Base-by-base conservation (phyloP, 30 jellyfish, hydroid and myxozoan genomes). In the Pseudorhiza aurosa region DNA sequence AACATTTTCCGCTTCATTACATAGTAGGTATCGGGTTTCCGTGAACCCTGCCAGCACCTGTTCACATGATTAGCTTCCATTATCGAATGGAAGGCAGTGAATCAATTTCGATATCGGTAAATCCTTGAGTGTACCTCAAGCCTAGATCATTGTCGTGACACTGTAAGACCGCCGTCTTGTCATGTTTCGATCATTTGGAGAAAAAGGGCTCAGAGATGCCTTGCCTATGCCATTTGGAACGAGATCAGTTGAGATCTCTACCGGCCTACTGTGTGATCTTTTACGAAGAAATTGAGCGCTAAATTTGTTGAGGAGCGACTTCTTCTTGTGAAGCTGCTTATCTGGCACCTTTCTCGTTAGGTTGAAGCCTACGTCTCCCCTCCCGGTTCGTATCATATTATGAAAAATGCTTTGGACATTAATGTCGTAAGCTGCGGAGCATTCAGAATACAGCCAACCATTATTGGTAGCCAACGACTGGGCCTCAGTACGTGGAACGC, bases 361-460 rank as follows among this genome's bases (percentile, higher is more conserved):
- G 10, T 27, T 17, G 0, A 58, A 39, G 40, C 26, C 58, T 26
- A 42, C 22, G 1, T 62, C 90, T 11, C 90, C 90, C 21, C 68
- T 63, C 22, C 36, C 70, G 11, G 77, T 8, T 18, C 96, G 58
- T n/a, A 73, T 32, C 24, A 75, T 50, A 27, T 64, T 62, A 19
- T 85, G 85, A 72, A 85, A 85, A 2, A 85, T 40, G 32, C 72
- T 64, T 29, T 72, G 83, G 18, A 85, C 87, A 67, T 74, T 74
- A 1, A 65, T 45, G 79, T 85, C 85, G 39, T 72, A 37, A 15
- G 89, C 84, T 0, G 96, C 86, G 14, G 96, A 85, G 58, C 89
- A 85, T 60, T 85, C 96, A 1, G 85, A 62, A 31, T 65, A 85
- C 51, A 53, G 45, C 96, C 96, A 85, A 51, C 85, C 78, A 56